Evolutionary conservation across 92 coral and sea anemone genomes (phyloP).

Genomic region (Diadumene lineata): DNA sequence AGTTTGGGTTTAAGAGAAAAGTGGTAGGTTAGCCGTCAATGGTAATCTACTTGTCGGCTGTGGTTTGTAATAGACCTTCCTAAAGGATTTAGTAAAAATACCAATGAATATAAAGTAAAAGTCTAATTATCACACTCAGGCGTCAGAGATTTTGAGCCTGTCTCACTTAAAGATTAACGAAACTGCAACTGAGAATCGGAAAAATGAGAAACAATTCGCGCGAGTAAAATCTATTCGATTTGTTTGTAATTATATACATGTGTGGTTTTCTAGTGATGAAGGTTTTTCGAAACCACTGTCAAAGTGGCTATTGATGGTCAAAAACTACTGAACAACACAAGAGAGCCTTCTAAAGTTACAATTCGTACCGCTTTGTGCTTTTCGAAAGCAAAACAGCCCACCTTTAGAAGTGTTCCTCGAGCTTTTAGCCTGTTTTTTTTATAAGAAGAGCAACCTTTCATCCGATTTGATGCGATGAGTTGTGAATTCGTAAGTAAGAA

Average conservation of each 20-base stretch:
- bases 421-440: not conserved
- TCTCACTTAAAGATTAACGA: not conserved
- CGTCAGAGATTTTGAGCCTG: not conserved
- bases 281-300: constrained; percentile 43
- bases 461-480: constrained; percentile 29
- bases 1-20: constrained; percentile 22
- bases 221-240: constrained; percentile 1
- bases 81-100: constrained; percentile 1
- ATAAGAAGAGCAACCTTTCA: constrained; percentile 16
- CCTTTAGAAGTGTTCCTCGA: too few species aligned
- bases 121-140: constrained; percentile 2
- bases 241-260: constrained; percentile 33
- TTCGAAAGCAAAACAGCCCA: constrained; percentile 29
- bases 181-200: not conserved
- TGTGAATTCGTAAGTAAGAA: constrained; percentile 21
- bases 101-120: constrained; percentile 11
- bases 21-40: constrained; percentile 20
- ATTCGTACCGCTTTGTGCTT: constrained; percentile 6
- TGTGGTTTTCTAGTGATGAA: constrained; percentile 50
- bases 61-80: constrained; percentile 25
- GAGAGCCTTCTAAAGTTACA: constrained; percentile 39
- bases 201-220: constrained; percentile 6
- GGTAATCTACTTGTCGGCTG: constrained; percentile 22
- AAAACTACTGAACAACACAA: constrained; percentile 41
- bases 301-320: constrained; percentile 41